phyloP scores from a whole-genome alignment of 2,797 vertebrate genomes.

The Orientallactaga sibirica region DNA sequence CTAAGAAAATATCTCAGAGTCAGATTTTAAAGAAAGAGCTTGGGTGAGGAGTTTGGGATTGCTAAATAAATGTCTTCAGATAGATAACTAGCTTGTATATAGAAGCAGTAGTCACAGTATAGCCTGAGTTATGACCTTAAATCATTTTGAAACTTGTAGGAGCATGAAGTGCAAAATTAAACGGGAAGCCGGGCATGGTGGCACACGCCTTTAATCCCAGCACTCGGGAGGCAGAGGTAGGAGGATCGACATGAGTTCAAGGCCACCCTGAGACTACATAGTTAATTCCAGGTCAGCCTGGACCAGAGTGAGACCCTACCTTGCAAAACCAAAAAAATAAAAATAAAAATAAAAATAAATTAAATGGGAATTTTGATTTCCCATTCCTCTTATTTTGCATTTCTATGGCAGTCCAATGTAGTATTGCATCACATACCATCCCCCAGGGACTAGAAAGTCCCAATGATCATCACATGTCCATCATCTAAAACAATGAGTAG shows the following conservation, averaged over 20 bases:
- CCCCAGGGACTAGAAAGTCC: neutral
- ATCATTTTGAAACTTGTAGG: constrained; percentile 7
- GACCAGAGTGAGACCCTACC: too few species aligned
- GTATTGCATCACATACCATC: neutral
- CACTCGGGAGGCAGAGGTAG: too few species aligned
- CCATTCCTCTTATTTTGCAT: constrained; percentile 5
- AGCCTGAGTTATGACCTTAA: constrained; percentile 22
- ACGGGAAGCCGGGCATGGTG: too few species aligned
- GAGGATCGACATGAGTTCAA: too few species aligned
- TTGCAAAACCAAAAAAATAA: too few species aligned
- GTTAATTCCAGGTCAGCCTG: too few species aligned
- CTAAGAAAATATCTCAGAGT: neutral
- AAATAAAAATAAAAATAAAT: too few species aligned
- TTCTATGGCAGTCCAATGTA: neutral
- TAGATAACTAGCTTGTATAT: neutral
- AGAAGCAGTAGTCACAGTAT: neutral
- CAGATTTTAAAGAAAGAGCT: constrained; percentile 27
- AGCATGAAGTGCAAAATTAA: constrained; percentile 35
- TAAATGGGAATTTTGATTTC: constrained; percentile 30
- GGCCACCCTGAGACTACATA: too few species aligned
- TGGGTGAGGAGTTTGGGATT: neutral
- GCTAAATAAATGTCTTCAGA: constrained; percentile 19
- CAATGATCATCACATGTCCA: constrained; percentile 11
- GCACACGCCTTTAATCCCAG: too few species aligned
- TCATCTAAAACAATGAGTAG: neutral